Evolutionary conservation across 2,888 invertebrate genomes (phyloP), one percentile per base, ranked within the genome.

Genomic region (Oscheius sp.): DNA sequence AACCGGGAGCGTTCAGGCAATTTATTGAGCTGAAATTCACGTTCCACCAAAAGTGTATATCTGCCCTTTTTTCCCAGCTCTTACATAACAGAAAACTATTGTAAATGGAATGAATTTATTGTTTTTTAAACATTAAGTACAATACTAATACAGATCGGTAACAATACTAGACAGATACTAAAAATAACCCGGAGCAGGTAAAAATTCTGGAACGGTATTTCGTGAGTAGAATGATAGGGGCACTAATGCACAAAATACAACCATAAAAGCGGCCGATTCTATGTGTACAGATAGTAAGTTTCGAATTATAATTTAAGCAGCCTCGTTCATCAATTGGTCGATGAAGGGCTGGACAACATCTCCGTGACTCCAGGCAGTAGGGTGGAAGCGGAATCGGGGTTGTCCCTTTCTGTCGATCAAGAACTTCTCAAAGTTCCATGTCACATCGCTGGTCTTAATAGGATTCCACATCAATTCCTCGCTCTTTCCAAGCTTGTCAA

Each of bases 351-450:
- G 82, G 29, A 88, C 85, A 61, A 84, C 84, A 46, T 86, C 82
- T 55, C 88, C 88, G 78, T 87, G 85, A 53, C 82, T 82, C 88
- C 88, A 88, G 41, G 85, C 86, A 29, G 85, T 86, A 49, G 88
- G 88, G 73, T 88, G 87, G 86, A 88, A 88, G 21, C 88, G 86
- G 83, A 79, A 88, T 29, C 88, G 79, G 13, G 88, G 88, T 12
- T 77, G 77, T 55, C 89, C 89, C 75, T 81, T 76, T 49, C 85
- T 70, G 77, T 87, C 87, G 73, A 87, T 82, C 63, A 87, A 80
- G 85, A 88, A 87, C 76, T 87, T 87, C 80, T 88, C 87, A 70
- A 87, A 87, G 82, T 87, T 87, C 87, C 87, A 87, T 23, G 87
- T 87, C 80, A 87, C 82, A 69, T 87, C 87, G 64, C 83, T 85